These are phyloP conservation scores for Gobionotothen gibberifrons DNA, from an alignment of 2,797 vertebrate species.

Conservation along the genomic window DNA sequence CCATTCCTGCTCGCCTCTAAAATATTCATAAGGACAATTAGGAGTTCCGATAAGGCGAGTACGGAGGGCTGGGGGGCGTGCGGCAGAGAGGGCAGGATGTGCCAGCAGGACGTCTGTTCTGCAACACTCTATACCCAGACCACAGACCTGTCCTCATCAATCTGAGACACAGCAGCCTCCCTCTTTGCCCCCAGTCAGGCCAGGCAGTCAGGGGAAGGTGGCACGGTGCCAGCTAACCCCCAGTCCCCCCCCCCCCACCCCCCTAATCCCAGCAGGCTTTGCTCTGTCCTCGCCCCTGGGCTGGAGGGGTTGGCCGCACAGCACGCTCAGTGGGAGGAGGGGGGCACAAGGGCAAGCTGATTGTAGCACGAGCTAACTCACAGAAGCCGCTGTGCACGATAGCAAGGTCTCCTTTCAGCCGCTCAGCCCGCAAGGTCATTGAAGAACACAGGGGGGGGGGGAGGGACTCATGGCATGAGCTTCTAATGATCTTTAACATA, in stretches of 20 bases:
- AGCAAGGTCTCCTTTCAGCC: conserved; percentile 52
- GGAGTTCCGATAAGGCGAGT: conserved; percentile 87
- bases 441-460: conserved; percentile 39
- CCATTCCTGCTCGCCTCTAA: conserved; percentile 85
- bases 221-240: conserved; percentile 70
- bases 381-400: conserved; percentile 47
- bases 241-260: conserved; percentile 5
- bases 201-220: conserved; percentile 69
- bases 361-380: conserved; percentile 70
- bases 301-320: conserved; percentile 73
- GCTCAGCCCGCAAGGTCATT: conserved; percentile 63
- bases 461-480: conserved; percentile 46
- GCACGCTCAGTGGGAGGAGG: conserved; percentile 62
- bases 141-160: conserved; percentile 82
- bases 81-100: conserved; percentile 78
- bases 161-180: conserved; percentile 78
- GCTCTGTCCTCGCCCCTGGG: conserved; percentile 80
- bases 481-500: conserved; percentile 58
- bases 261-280: conserved; percentile 71
- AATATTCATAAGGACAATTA: conserved; percentile 91
- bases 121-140: conserved; percentile 79
- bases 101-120: conserved; percentile 79
- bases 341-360: conserved; percentile 72
- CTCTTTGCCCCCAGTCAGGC: conserved; percentile 76
- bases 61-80: conserved; percentile 70